Evolutionary conservation across 2,888 invertebrate species (phyloP), one percentile per base, ranked within the genome.

Genomic region (Sturmia bella): DNA sequence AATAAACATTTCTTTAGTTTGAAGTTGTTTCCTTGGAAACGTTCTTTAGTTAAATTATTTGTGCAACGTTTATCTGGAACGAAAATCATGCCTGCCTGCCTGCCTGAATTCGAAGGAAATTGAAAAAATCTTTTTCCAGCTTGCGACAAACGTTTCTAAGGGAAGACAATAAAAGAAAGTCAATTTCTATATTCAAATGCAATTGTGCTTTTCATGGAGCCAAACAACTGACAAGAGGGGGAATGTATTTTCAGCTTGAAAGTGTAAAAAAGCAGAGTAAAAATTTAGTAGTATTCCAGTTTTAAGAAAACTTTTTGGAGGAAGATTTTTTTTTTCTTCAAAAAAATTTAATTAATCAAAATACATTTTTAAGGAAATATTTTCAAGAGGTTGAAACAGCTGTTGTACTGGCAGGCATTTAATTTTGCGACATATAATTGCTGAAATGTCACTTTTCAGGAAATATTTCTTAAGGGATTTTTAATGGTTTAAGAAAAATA

Each of bases 131-230:
- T 39, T 57, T 66, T 41, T 52, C 12, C 21, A 37, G 17, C 12
- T 37, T 12, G 0, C 7, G 1, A 19, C 17, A 32, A 32, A 32
- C 6, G 27, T 56, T 56, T 32, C 12, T 32, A 0, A 17, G n/a
- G 3, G 9, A 59, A 43, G 9, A 24, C 4, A 21, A 39, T 17
- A 54, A 59, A 50, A 66, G 7, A 41, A 21, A 52, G 17, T 37
- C n/a, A 52, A 24, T 52, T 32, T 9, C 52, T 50, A 9, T 17
- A 45, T 37, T 13, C 13, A 68, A 63, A 27, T 45, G 50, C 11
- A 70, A 63, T 63, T 63, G 24, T 15, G 45, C 45, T 76, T 69
- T 21, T 54, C 17, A 21, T 11, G 50, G 45, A 17, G 39, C 24
- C 0, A n/a, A 57, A 13, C 24, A 64, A 66, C n/a, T 57, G 24